Evolutionary conservation across 2,113 vertebrate genomes (phyloP).

Genomic region (Propithecus coquereli): DNA sequence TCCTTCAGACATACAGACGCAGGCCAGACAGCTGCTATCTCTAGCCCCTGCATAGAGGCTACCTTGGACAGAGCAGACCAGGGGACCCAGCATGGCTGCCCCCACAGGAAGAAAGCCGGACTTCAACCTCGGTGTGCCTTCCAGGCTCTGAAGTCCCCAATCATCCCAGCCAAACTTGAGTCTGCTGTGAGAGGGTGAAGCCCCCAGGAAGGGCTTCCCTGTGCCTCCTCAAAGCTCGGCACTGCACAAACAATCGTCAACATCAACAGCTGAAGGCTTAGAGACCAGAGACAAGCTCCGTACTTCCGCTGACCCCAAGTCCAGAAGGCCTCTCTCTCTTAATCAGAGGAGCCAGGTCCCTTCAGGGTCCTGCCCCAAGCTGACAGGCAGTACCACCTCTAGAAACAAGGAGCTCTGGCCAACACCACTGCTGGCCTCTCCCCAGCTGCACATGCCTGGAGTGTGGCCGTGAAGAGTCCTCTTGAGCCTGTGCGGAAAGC

Average conservation of each 20-base stretch:
- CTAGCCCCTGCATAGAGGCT: accelerated
- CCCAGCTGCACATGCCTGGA: too few relatives aligned
- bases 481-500: not conserved
- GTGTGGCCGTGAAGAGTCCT: not conserved
- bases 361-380: not conserved
- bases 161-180: not conserved
- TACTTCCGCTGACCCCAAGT: not conserved
- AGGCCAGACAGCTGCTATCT: not conserved
- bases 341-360: not conserved
- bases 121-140: not conserved
- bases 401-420: not conserved
- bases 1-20: not conserved
- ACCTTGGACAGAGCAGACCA: not conserved
- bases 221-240: not conserved
- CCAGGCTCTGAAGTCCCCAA: not conserved
- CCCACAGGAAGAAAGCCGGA: not conserved
- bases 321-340: not conserved
- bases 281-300: not conserved
- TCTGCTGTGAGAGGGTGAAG: not conserved
- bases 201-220: not conserved
- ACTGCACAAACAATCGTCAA: too few relatives aligned
- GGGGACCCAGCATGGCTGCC: too few relatives aligned
- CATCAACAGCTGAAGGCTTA: not conserved
- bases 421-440: not conserved
- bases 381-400: accelerated